Conservation (phyloP, 2,797 vertebrate genomes). For the Enteromius anoplus region DNA sequence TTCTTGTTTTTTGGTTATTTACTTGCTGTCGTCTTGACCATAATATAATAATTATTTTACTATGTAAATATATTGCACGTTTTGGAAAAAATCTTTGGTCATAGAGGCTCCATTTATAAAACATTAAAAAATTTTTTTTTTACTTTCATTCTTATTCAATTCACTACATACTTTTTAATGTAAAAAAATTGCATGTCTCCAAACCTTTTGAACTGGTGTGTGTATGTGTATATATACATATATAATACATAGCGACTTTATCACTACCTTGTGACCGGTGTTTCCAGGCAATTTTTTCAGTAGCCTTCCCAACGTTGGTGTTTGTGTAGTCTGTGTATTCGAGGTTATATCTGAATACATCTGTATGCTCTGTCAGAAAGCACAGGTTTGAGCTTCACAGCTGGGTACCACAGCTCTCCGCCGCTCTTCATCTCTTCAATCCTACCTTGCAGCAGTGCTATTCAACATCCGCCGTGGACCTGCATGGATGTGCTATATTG, state of each 20-base stretch:
- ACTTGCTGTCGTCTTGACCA: neutral
- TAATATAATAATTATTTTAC: neutral
- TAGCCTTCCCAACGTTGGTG: slow-evolving; percentile 2
- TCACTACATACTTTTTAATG: neutral
- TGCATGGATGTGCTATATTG: slow-evolving; percentile 41
- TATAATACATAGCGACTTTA: neutral
- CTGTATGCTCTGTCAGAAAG: slow-evolving; percentile 56
- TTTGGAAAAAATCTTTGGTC: neutral
- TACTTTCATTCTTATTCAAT: neutral
- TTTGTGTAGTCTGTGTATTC: slow-evolving; percentile 16
- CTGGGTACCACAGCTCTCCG: slow-evolving; percentile 48
- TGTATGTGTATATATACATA: neutral
- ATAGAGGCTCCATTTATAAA: neutral
- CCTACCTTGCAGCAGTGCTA: slow-evolving; percentile 8
- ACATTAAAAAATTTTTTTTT: neutral
- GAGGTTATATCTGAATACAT: slow-evolving; percentile 12
- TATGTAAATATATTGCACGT: neutral
- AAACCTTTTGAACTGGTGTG: neutral
- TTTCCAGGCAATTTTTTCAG: neutral
- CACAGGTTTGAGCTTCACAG: slow-evolving; percentile 59
- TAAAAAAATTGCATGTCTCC: neutral
- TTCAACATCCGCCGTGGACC: slow-evolving; percentile 30
- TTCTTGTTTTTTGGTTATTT: neutral
- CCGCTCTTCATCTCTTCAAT: slow-evolving; percentile 16
- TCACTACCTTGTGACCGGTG: neutral